Evolutionary conservation across 1,140 invertebrate species (phyloP), one percentile per base, ranked within the genome.

Genomic region (Drosophila serrata): DNA sequence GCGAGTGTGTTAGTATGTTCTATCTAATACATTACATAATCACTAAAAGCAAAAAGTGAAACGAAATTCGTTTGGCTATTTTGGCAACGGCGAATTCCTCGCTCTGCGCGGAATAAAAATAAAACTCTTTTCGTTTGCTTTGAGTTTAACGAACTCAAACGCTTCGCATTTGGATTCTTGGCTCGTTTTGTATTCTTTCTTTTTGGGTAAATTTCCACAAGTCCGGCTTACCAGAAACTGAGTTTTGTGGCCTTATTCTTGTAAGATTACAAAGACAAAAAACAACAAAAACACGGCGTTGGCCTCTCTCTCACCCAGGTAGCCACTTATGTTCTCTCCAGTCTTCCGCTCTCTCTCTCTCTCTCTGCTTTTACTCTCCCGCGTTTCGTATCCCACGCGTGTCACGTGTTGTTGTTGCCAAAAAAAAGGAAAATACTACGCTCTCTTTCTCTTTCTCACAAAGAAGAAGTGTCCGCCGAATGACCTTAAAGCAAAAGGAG

Each of bases 381-480:
- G 51, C 24, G 48, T 60, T 51, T 53, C 46, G 42, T 49, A 69
- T 68, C 63, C 78, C 62, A 72, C 61, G 37, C 69, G 67, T 75
- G 73, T 88, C 84, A 84, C 76, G 73, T 88, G 75, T 58, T 81
- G 61, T 46, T 64, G 59, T 39, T 64, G 79, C 46, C 49, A 77
- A 77, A 68, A 67, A 42, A 37, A 37, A 27, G 22, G 33, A 42
- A 69, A 69, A 56, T 37, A 39, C 39, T 61, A 42, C 61, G 69
- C 57, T 59, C 43, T 58, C 24, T n/a, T n/a, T 24, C 58, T 62
- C 67, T 61, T 17, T 37, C 37, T 46, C 51, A 70, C 33, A 33
- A 33, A 11, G 31, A 35, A 77, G 81, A 67, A 67, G 76, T 85
- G 85, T 90, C 85, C 85, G 81, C 58, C 77, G 85, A 90, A 90